Conservation (phyloP, 2,113 vertebrate genomes). For the Desmodus rotundus region DNA sequence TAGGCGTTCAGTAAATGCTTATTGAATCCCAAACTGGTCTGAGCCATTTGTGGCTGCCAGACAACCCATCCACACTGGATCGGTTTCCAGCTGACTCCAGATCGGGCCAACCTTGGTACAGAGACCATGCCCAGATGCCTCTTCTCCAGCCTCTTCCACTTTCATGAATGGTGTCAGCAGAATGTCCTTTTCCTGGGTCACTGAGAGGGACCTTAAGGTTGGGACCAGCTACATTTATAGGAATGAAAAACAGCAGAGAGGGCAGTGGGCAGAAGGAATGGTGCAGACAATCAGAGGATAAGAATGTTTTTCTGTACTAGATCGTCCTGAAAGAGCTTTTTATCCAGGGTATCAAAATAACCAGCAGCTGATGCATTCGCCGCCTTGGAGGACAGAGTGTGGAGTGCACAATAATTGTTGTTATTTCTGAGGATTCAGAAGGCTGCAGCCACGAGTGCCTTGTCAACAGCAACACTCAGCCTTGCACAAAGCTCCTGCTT, state of each 20-base stretch:
- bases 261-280: neutral
- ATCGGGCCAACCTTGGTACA: neutral
- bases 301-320: constrained; percentile 52
- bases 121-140: neutral
- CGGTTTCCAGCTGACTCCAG: constrained; percentile 23
- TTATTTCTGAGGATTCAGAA: constrained; percentile 66
- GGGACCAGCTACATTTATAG: neutral
- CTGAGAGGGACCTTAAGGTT: neutral
- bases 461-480: constrained; percentile 21
- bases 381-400: constrained; percentile 61
- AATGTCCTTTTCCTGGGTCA: neutral
- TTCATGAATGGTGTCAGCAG: neutral
- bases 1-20: neutral
- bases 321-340: constrained; percentile 74
- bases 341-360: constrained; percentile 67
- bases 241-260: constrained; percentile 28
- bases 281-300: constrained; percentile 24
- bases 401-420: neutral
- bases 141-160: neutral
- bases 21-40: neutral
- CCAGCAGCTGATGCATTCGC: constrained; percentile 70
- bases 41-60: neutral
- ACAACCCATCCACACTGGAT: neutral
- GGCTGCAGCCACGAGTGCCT: constrained; percentile 45
- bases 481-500: constrained; percentile 17